Base-by-base conservation (phyloP, 2,113 vertebrate genomes). In the Acanthisitta chloris region DNA sequence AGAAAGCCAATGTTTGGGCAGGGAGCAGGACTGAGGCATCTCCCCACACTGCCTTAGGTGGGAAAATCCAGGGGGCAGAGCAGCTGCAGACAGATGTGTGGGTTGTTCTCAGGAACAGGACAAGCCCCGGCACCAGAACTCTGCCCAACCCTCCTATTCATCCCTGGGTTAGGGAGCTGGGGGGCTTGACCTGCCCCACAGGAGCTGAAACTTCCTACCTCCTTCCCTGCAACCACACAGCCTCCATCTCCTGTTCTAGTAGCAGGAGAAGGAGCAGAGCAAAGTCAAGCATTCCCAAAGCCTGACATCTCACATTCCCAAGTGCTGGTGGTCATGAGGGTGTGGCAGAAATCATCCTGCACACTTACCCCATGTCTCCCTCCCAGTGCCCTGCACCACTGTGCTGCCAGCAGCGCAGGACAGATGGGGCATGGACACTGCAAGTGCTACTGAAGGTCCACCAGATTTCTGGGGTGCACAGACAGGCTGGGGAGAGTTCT, bases 341-440 rank as follows among this genome's bases (percentile, higher is more conserved):
- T 83, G 33, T 34, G 38, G 58, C 29, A 86, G 36, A 42, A 90
- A 93, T 49, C 19, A 58, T 58, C 34, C 34, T 61, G 23, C 17
- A 45, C 1, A 0, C 40, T 85, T 7, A 21, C 10, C 4, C 29
- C 6, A 6, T 3, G 16, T 14, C 14, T 21, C 33, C n/a, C 86
- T 51, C 38, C 51, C 51, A 43, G 45, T 31, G 12, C 42, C 43
- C 48, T 6, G 5, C 17, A 43, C 21, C 45, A 48, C 34, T 15
- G 42, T 81, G 77, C 46, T 82, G 54, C 46, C 54, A 90, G 87
- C 25, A 48, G 40, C 48, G 79, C 62, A 38, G 58, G 71, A 77
- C 0, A 0, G 70, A 59, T 16, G 14, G 54, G n/a, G 42, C 42
- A 46, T 0, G 0, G 38, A 62, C 25, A 42, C 29, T 20, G 29